phyloP scores from a whole-genome alignment of 2,113 vertebrate species.

The Deroptyus accipitrinus region DNA sequence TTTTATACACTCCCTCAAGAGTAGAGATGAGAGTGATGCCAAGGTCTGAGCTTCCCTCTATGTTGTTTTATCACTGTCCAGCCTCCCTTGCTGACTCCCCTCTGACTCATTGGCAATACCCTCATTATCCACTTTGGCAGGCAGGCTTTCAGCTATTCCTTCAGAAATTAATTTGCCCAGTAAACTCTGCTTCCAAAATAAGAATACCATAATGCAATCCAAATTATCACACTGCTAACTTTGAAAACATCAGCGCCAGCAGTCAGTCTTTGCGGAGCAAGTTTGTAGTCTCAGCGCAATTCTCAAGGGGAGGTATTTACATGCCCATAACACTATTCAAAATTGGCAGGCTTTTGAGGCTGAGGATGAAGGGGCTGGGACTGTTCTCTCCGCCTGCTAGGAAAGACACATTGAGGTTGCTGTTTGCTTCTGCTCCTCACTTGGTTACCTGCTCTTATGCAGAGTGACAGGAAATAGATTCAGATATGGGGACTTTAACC shows the following conservation, averaged over 20 bases:
- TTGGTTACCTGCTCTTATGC: background rate
- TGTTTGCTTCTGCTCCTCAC: background rate
- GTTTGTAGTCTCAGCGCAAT: background rate
- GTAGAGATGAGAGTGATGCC: background rate
- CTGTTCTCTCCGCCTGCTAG: background rate
- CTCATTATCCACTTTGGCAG: background rate
- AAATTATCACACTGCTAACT: background rate
- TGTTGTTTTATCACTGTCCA: conserved; percentile 4
- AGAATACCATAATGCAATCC: background rate
- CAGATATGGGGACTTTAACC: background rate
- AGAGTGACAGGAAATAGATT: background rate
- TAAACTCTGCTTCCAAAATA: background rate
- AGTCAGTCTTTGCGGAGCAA: background rate
- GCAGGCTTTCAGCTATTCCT: background rate
- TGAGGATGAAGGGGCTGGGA: background rate
- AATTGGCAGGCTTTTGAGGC: background rate
- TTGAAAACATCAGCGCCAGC: background rate
- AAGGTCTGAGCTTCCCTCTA: conserved; percentile 7
- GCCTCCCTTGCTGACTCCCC: background rate
- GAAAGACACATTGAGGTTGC: background rate
- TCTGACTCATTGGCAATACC: background rate
- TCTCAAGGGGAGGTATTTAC: background rate
- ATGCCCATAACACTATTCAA: background rate
- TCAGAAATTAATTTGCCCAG: conserved; percentile 29
- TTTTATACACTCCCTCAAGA: conserved; percentile 25